These are phyloP conservation scores for Alethe diademata DNA, from an alignment of 2,113 vertebrate genomes.

Conservation along the genomic window DNA sequence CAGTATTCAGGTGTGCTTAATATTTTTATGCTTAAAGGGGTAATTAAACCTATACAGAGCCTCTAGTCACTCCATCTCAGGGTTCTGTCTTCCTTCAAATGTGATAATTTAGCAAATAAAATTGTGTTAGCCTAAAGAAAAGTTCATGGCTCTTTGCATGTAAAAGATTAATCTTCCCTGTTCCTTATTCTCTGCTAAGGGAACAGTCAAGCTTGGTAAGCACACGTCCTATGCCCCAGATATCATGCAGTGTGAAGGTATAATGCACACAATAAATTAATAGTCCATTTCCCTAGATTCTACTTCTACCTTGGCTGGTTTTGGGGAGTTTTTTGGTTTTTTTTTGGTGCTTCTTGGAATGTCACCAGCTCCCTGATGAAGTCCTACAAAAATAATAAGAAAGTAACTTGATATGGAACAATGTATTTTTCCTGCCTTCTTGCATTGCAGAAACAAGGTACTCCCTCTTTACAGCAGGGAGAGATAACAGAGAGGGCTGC, in stretches of 20 bases:
- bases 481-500: neutral
- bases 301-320: neutral
- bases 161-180: neutral
- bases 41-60: conserved; percentile 24
- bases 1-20: neutral
- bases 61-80: neutral
- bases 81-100: neutral
- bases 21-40: neutral
- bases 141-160: neutral
- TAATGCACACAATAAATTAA: neutral
- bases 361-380: neutral
- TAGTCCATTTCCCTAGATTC: neutral
- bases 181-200: neutral
- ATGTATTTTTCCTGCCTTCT: neutral
- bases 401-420: neutral
- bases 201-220: neutral
- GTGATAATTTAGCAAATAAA: conserved; percentile 1
- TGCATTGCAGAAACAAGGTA: neutral
- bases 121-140: neutral
- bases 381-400: neutral
- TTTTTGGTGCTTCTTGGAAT: neutral
- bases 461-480: neutral
- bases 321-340: neutral
- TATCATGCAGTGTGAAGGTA: neutral
- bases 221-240: neutral